Evolutionary conservation across 2,113 vertebrate genomes (phyloP).

Genomic region (Isurus oxyrinchus): DNA sequence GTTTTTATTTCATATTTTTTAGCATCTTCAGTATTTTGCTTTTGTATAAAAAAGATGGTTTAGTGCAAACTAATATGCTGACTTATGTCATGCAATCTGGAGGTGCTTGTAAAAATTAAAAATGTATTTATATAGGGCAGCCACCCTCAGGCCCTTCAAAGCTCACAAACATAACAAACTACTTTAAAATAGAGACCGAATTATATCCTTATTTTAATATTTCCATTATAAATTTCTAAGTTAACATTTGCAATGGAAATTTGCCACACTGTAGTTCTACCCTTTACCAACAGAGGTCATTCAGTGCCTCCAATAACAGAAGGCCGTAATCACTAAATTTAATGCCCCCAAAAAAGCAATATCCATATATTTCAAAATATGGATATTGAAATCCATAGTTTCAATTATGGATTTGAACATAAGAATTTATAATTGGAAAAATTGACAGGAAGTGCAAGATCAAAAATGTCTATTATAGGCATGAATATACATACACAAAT

Average conservation of each 20-base stretch:
- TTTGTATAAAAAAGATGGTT: not conserved
- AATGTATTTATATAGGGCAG: not conserved
- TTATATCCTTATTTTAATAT: not conserved
- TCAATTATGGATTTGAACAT: not conserved
- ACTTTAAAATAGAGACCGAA: not conserved
- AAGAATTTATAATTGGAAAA: not conserved
- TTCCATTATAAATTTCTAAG: not conserved
- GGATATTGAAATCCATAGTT: not conserved
- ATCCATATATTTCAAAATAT: too few relatives aligned
- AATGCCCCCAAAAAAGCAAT: not conserved
- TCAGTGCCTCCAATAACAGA: not conserved
- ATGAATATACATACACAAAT: not conserved
- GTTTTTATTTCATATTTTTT: not conserved
- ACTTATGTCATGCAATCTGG: not conserved
- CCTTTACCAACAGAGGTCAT: not conserved
- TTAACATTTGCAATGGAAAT: not conserved
- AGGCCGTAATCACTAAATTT: not conserved
- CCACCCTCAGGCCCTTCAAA: not conserved
- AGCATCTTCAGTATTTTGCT: not conserved
- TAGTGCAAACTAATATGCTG: not conserved
- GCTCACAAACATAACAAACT: not conserved
- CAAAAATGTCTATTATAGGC: not conserved
- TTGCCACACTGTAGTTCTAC: not conserved
- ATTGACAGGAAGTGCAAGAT: not conserved
- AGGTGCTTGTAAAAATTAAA: not conserved